These are phyloP conservation scores for Hyla sarda DNA, from an alignment of 2,113 vertebrate genomes.

Conservation along the genomic window DNA sequence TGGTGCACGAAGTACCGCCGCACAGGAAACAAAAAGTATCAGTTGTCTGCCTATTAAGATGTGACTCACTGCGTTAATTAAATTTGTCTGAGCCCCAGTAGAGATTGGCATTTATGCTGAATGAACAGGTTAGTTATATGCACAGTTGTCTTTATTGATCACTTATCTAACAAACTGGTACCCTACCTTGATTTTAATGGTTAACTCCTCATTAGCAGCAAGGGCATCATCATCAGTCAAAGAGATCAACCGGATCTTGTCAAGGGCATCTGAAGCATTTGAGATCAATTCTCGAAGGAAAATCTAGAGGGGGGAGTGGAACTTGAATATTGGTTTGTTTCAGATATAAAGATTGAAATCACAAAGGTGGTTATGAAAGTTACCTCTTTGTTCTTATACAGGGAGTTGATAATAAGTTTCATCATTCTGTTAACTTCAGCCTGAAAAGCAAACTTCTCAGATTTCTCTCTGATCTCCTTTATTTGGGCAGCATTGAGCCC, in stretches of 20 bases:
- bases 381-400: conserved; percentile 99
- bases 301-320: too few species aligned
- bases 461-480: conserved; percentile 95
- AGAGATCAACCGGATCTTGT: conserved; percentile 91
- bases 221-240: conserved; percentile 87
- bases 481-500: conserved; percentile 96
- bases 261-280: conserved; percentile 92
- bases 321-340: too few species aligned
- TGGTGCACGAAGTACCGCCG: too few species aligned
- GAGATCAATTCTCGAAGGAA: conserved; percentile 94
- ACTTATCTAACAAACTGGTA: neutral
- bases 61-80: too few species aligned
- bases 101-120: too few species aligned
- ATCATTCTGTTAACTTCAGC: conserved; percentile 99
- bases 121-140: too few species aligned
- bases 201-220: conserved; percentile 87
- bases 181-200: conserved; percentile 91
- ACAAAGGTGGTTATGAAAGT: conserved; percentile 62
- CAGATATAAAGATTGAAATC: too few species aligned
- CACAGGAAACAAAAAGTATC: too few species aligned
- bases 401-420: conserved; percentile 98
- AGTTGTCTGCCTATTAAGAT: too few species aligned
- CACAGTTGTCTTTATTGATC: too few species aligned
- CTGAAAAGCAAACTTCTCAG: conserved; percentile 95
- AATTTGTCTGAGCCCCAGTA: too few species aligned